phyloP scores from a whole-genome alignment of 2,888 invertebrate species.

The Dasysyrphus albostriatus region DNA sequence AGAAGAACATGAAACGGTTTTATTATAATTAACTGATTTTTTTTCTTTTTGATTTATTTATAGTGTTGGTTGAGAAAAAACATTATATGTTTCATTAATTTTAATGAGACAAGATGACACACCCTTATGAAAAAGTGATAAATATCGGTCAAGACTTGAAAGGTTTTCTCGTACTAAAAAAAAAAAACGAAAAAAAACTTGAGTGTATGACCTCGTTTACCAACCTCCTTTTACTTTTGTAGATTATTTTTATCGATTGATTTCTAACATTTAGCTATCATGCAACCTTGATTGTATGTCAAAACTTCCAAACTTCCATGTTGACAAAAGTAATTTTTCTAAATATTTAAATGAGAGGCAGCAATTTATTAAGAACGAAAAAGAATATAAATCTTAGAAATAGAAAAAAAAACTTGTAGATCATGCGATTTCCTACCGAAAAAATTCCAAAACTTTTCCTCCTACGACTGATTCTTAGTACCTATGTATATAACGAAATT shows the following conservation, averaged over 20 bases:
- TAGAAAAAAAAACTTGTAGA: too few relatives aligned
- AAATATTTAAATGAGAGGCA: too few relatives aligned
- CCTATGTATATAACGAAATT: too few relatives aligned
- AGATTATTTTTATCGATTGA: slow-evolving; percentile 23
- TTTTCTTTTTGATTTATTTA: not conserved
- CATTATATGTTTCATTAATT: slow-evolving; percentile 22
- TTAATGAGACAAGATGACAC: slow-evolving; percentile 29
- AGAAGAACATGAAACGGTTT: slow-evolving; percentile 7
- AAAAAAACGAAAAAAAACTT: not conserved
- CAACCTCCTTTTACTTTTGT: not conserved
- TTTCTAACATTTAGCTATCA: slow-evolving; percentile 1
- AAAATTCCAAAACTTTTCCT: too few relatives aligned
- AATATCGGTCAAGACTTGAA: not conserved
- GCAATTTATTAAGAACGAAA: too few relatives aligned
- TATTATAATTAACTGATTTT: slow-evolving; percentile 28
- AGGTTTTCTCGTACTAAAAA: not conserved
- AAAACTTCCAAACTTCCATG: not conserved
- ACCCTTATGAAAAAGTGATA: not conserved
- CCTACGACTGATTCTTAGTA: too few relatives aligned
- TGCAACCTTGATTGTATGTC: slow-evolving; percentile 34
- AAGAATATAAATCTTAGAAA: too few relatives aligned
- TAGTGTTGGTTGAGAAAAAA: not conserved
- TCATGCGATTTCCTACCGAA: too few relatives aligned
- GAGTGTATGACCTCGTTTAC: not conserved
- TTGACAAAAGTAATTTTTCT: not conserved